Evolutionary conservation across 64 coral and sea anemone species (phyloP), one percentile per base, ranked within the genome.

Genomic region (Trachythela sp.): DNA sequence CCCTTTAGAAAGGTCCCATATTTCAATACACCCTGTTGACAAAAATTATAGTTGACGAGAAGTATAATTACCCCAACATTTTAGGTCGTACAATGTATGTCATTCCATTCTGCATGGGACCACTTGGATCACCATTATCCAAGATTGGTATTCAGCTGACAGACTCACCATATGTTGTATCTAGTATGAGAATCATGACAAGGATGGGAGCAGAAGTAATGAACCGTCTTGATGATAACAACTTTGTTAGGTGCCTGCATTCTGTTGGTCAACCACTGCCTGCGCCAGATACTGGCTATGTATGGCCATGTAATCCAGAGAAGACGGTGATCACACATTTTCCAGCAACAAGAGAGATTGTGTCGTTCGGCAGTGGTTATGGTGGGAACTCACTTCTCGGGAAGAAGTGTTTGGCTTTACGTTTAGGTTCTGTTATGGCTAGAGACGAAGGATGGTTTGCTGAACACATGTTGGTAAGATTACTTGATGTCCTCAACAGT

Each of bases 21-120:
- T n/a, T n/a, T n/a, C n/a, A n/a, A n/a, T n/a, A n/a, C n/a, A n/a
- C n/a, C n/a, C n/a, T n/a, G n/a, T n/a, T n/a, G n/a, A n/a, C n/a
- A n/a, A n/a, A n/a, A n/a, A n/a, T n/a, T n/a, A n/a, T n/a, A n/a
- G 22, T 5, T 64, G 20, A 27, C 56, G 22, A 18, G 20, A 64
- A 20, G 20, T 27, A n/a, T 27, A 15, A 2, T 8, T 49, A 5
- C 41, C 30, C 13, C 40, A 20, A 72, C 31, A 0, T 48, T 60
- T 22, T 31, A 96, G 94, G 94, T 84, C 94, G 94, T 17, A 96
- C 94, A 4, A 96, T 96, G 94, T 96, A 93, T 83, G 92, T 96
- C 22, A 92, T 96, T 89, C 88, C 94, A 86, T 96, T 96, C 83
- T 93, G 94, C 49, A 96, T 96, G 94, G 94, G 94, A 33, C 94